Evolutionary conservation across 2,113 vertebrate species (phyloP).

Genomic region (Scophthalmus maximus): DNA sequence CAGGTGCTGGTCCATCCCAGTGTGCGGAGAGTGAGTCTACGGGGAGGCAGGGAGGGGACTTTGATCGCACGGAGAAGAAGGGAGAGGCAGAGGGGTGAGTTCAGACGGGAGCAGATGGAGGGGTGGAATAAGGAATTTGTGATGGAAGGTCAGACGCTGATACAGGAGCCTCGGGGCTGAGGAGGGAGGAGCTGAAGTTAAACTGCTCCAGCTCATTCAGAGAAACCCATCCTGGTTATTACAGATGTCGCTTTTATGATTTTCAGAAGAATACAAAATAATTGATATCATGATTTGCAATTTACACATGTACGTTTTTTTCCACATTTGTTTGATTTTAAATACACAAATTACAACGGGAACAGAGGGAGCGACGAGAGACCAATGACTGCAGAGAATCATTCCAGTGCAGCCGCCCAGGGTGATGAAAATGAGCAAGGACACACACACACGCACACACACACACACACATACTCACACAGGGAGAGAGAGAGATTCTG

Average conservation of each 20-base stretch:
- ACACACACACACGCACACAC: constrained; percentile 6
- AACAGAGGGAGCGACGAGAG: constrained; percentile 43
- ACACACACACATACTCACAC: neutral
- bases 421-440: constrained; percentile 35
- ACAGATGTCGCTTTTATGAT: too few species aligned
- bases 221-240: neutral
- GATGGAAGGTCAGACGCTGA: constrained; percentile 53
- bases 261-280: too few species aligned
- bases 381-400: constrained; percentile 28
- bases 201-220: constrained; percentile 7
- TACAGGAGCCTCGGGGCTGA: constrained; percentile 15
- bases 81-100: constrained; percentile 35
- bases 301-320: neutral
- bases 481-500: neutral
- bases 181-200: neutral
- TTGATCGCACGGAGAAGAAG: constrained; percentile 56
- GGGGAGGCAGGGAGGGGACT: constrained; percentile 64
- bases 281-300: neutral
- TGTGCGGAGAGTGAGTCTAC: constrained; percentile 20
- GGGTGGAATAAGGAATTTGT: constrained; percentile 43
- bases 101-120: constrained; percentile 72
- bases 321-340: constrained; percentile 11
- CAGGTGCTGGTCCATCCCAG: constrained; percentile 42
- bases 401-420: constrained; percentile 37
- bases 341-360: constrained; percentile 35